Conservation (phyloP, 2,888 invertebrate species). For the Cetonia aurata region DNA sequence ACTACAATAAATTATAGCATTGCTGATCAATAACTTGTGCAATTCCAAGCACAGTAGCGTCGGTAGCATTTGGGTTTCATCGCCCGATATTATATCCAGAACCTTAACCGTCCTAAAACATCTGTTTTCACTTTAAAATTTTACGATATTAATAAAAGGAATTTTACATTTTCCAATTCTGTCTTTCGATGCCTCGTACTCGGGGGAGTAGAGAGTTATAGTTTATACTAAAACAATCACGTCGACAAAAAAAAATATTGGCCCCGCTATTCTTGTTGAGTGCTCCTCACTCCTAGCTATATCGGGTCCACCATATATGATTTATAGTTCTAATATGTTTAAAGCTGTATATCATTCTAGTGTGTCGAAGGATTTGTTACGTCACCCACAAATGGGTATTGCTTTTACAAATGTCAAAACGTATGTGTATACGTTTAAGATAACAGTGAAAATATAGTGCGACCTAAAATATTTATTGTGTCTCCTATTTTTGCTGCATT, state of each 20-base stretch:
- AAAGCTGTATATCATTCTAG: conserved; percentile 18
- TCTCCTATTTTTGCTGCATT: too few species aligned
- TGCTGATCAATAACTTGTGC: too few species aligned
- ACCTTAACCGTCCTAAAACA: not conserved
- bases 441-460: too few species aligned
- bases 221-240: conserved; percentile 17
- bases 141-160: conserved; percentile 16
- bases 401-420: too few species aligned
- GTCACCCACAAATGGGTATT: too few species aligned
- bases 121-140: conserved; percentile 24
- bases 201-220: not conserved
- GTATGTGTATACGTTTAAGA: too few species aligned
- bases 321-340: conserved; percentile 32
- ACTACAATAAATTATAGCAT: too few species aligned
- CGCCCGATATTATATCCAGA: not conserved
- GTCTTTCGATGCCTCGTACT: not conserved
- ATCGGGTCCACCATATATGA: conserved; percentile 19
- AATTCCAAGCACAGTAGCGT: too few species aligned
- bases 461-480: too few species aligned
- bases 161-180: conserved; percentile 7
- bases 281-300: not conserved
- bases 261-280: not conserved
- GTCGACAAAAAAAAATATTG: conserved; percentile 20
- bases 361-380: too few species aligned
- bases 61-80: conserved; percentile 1